Evolutionary conservation across 2,797 vertebrate genomes (phyloP).

Genomic region (Alectoris magna): DNA sequence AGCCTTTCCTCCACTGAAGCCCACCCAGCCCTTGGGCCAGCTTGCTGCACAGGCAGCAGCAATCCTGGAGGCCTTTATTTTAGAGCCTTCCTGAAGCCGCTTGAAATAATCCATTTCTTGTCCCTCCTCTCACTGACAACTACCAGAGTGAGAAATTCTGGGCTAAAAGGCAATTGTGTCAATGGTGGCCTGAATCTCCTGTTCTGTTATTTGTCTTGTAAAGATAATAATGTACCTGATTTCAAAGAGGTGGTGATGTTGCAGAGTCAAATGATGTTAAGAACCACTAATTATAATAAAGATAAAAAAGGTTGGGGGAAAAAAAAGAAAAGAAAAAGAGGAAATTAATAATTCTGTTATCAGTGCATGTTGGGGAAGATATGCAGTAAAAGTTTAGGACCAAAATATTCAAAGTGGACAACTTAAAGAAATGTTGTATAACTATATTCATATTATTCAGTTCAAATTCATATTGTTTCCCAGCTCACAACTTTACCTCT

Average conservation of each 20-base stretch:
- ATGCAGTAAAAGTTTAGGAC: neutral
- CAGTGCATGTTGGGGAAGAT: neutral
- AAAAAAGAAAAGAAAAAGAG: neutral
- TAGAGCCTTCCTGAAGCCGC: slow-evolving; percentile 35
- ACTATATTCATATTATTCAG: neutral
- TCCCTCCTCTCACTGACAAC: neutral
- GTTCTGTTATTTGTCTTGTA: neutral
- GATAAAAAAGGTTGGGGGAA: neutral
- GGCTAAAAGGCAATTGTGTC: neutral
- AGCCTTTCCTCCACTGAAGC: neutral
- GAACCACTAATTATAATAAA: neutral
- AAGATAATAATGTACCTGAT: neutral
- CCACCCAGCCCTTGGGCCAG: neutral
- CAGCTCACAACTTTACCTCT: neutral
- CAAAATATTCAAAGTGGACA: neutral
- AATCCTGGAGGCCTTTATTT: neutral
- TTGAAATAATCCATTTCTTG: neutral
- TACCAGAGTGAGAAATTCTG: neutral
- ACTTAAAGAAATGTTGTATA: neutral
- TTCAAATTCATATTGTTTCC: neutral
- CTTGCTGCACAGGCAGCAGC: neutral
- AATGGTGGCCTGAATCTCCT: neutral
- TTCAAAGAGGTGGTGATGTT: neutral
- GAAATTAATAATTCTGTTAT: neutral
- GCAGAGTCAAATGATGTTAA: neutral